Conservation (phyloP, 2,797 vertebrate species). For the Aldrovandia affinis region DNA sequence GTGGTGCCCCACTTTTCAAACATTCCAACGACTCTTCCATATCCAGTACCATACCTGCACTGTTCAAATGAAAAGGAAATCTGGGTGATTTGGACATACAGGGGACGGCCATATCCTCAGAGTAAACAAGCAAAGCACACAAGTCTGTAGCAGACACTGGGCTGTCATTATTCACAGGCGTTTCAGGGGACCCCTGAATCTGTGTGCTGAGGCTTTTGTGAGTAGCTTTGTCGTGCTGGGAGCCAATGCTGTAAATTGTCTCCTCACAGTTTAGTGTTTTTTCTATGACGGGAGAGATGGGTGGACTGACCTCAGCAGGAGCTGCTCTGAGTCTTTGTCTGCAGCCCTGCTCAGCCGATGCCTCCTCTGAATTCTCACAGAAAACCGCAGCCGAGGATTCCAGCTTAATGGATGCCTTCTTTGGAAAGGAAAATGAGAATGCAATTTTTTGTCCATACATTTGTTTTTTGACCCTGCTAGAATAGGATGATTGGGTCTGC, state of each 20-base stretch:
- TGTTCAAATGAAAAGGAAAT: not conserved
- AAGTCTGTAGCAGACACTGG: conserved; percentile 36
- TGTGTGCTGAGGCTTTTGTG: conserved; percentile 44
- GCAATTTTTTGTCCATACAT: conserved; percentile 66
- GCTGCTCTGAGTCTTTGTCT: conserved; percentile 71
- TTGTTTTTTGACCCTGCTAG: conserved; percentile 31
- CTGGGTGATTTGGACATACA: not conserved
- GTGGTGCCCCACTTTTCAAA: not conserved
- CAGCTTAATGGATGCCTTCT: conserved; percentile 74
- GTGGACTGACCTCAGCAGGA: conserved; percentile 56
- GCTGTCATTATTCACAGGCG: conserved; percentile 43
- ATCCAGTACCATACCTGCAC: not conserved
- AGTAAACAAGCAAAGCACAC: conserved; percentile 27
- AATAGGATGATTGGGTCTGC: not conserved
- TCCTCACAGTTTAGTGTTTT: conserved; percentile 54
- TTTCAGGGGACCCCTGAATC: conserved; percentile 56
- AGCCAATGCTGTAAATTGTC: conserved; percentile 44
- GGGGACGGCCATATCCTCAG: not conserved
- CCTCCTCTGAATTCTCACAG: conserved; percentile 73
- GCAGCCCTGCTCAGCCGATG: conserved; percentile 55
- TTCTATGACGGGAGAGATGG: conserved; percentile 57
- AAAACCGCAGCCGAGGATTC: conserved; percentile 80
- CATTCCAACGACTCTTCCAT: not conserved
- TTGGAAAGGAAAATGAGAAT: conserved; percentile 81
- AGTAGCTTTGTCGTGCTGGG: conserved; percentile 4